Conservation (phyloP, 2,797 vertebrate genomes). For the Sebastolobus alascanus region DNA sequence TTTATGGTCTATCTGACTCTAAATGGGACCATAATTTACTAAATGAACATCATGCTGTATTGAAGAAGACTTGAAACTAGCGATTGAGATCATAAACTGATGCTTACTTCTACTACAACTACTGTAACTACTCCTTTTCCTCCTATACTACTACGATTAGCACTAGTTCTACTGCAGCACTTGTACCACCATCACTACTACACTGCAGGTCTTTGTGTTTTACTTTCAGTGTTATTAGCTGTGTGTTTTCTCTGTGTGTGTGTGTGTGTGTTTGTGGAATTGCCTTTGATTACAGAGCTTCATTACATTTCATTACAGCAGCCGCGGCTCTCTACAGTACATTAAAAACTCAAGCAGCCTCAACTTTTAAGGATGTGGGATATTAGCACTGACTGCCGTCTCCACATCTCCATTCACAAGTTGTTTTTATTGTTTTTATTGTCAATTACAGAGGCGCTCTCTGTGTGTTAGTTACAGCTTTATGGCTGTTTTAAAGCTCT, state of each 20-base stretch:
- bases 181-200: too few relatives aligned
- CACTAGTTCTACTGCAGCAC: background rate
- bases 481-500: constrained; percentile 65
- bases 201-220: constrained; percentile 14
- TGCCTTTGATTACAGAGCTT: constrained; percentile 77
- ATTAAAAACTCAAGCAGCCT: constrained; percentile 82
- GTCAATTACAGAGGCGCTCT: constrained; percentile 71
- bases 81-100: too few relatives aligned
- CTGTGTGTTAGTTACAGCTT: constrained; percentile 72
- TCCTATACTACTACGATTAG: too few relatives aligned
- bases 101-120: background rate
- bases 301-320: constrained; percentile 78
- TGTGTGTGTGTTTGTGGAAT: constrained; percentile 54
- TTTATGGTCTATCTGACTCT: too few relatives aligned
- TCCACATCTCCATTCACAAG: constrained; percentile 70
- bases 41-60: too few relatives aligned
- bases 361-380: constrained; percentile 70
- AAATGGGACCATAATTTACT: too few relatives aligned
- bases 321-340: constrained; percentile 70
- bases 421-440: constrained; percentile 81
- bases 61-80: too few relatives aligned
- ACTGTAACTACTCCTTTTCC: background rate
- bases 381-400: constrained; percentile 72
- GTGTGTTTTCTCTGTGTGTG: constrained; percentile 28
- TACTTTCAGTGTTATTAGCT: constrained; percentile 29